Evolutionary conservation across 2,797 vertebrate species (phyloP), one percentile per base, ranked within the genome.

Genomic region (Myripristis jacobus): DNA sequence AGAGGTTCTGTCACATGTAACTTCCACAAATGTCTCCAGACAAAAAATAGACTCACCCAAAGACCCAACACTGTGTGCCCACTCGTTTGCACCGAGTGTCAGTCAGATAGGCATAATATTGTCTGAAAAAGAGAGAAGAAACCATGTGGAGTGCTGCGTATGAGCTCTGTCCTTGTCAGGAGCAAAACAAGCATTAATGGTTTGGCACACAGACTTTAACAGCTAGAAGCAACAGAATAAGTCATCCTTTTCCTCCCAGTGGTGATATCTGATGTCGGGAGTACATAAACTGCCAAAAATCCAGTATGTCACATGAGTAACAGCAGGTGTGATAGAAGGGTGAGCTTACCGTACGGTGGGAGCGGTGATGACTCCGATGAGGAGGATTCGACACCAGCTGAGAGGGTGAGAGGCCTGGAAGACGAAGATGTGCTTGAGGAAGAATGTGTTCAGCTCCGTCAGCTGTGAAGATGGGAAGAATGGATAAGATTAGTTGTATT

Each of bases 61-160:
- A 99, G 59, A 99, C 96, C 98, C 98, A 99, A 91, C 98, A 98
- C 86, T 99, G 98, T 6, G 97, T 98, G 44, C 98, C 98, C 41
- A 99, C 97, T 18, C 97, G 92, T 76, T 98, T 99, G 92, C 98
- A 99, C 85, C 95, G 96, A 1, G 96, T 96, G 79, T 99, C 98
- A 16, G 98, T 99, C 85, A 99, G 93, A 87, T 99, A 99, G 0
- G 96, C 98, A 16, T 98, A 99, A 88, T 98, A 99, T 63, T 99
- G 97, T 83, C 98, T 99, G 89, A 55, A 88, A 90, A 60, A 74
- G 59, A 2, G 60, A 44, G 1, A 57, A 74, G 1, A 75, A 72
- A 19, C 24, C 3, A 10, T 1, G 1, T 29, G 6, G 3, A 29
- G 27, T 8, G 21, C 29, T 2, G 16, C 9, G 18, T 6, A 52